phyloP scores from a whole-genome alignment of 2,113 vertebrate genomes.

The Nematolebias whitei region DNA sequence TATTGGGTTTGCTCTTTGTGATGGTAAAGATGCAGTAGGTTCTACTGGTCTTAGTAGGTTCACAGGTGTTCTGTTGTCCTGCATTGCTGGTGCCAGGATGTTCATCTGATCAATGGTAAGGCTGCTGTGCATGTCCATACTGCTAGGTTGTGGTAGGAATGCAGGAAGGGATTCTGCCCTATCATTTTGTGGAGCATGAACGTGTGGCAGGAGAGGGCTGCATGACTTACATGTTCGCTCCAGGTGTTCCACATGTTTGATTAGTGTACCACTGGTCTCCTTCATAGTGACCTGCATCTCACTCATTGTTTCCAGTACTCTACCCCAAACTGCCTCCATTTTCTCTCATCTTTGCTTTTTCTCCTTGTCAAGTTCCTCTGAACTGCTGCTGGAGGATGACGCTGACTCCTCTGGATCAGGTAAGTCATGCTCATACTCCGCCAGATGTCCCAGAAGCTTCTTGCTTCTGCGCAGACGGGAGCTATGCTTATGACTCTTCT shows the following conservation, averaged over 20 bases:
- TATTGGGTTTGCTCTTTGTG: too few species aligned
- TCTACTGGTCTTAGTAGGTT: too few species aligned
- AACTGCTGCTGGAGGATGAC: not conserved
- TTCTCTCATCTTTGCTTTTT: not conserved
- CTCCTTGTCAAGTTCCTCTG: not conserved
- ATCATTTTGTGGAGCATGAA: not conserved
- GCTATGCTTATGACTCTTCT: not conserved
- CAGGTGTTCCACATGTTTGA: not conserved
- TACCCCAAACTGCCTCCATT: too few species aligned
- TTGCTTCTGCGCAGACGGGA: not conserved
- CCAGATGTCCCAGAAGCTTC: not conserved
- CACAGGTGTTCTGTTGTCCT: too few species aligned
- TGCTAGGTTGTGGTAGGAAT: too few species aligned
- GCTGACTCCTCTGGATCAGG: not conserved
- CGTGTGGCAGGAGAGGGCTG: not conserved
- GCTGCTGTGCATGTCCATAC: too few species aligned
- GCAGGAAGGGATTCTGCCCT: not conserved
- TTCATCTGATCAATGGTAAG: too few species aligned
- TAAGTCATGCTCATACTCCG: not conserved
- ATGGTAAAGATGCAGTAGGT: too few species aligned
- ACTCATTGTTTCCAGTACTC: not conserved
- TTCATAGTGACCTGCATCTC: not conserved
- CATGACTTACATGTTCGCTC: not conserved
- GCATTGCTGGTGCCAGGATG: too few species aligned
- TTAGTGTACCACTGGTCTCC: not conserved